Base-by-base conservation (phyloP, 2,797 vertebrate species). In the Poeciliopsis paucimaculata region DNA sequence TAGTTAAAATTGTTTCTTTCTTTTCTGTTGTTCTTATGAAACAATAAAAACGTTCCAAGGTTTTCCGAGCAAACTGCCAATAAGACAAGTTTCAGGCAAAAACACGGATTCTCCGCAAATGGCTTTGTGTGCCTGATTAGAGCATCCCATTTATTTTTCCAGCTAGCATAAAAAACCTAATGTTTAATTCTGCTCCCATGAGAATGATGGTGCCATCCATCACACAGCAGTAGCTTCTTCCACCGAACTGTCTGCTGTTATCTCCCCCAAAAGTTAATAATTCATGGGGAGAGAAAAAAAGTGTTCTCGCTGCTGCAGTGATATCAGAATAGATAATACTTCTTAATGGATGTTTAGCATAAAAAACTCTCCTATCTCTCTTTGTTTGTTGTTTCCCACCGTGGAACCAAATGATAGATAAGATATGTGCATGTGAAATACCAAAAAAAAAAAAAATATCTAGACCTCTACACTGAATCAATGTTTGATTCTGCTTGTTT, bases 221-320 rank as follows among this genome's bases (percentile, higher is more conserved):
- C 93, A 95, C 82, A 43, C 82, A 83, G 83, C 83, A 41, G 86
- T 18, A 73, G 88, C 82, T 87, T 66, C 83, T 83, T 86, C 84
- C 88, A 28, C 77, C 55, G 72, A 87, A 31, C 88, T 84, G 83
- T 87, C 83, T 82, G 77, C 73, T 64, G 89, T 94, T 95, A 94
- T 93, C 90, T 91, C 88, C 45, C 82, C 75, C 76, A 43, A 78
- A 84, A 92, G 93, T 95, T 95, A 95, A 94, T 95, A 91, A 95
- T 95, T 95, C 84, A 93, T 94, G 83, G 83, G 91, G 91, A 11
- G 26, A 41, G 8, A 62, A 26, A 60, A 62, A 60, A 60, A 62
- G 80, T 89, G 86, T 2, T 76, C 81, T 89, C 74, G 87, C 85
- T 83, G 82, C 79, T 75, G 83, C 87, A 78, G 64, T 57, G 85